Conservation (phyloP, 2,888 invertebrate genomes). For the Nomada hirtipes region DNA sequence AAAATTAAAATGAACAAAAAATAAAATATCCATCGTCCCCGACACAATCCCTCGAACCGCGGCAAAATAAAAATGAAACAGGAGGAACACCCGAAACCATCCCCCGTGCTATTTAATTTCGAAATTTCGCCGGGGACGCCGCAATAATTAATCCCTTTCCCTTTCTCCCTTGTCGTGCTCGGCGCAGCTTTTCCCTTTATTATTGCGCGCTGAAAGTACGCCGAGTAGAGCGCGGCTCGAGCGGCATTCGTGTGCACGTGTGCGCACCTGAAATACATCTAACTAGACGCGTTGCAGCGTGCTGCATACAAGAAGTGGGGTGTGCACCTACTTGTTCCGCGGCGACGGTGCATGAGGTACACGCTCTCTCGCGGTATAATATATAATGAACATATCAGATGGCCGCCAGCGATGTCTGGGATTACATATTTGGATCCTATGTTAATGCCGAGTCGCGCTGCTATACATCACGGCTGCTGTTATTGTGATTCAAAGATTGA, state of each 20-base stretch:
- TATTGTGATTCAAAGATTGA: constrained; percentile 74
- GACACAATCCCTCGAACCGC: too few species aligned
- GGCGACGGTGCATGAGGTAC: constrained; percentile 57
- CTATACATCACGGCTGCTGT: constrained; percentile 69
- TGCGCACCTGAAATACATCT: constrained; percentile 69
- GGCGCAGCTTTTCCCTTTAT: constrained; percentile 52
- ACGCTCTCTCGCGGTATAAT: constrained; percentile 61
- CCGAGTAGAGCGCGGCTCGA: constrained; percentile 44
- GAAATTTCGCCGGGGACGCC: constrained; percentile 34
- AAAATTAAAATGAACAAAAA: too few species aligned
- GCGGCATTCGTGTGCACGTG: constrained; percentile 61
- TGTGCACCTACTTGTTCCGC: constrained; percentile 68
- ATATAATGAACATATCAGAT: constrained; percentile 74
- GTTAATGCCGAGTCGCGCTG: constrained; percentile 70
- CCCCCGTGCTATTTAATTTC: constrained; percentile 33
- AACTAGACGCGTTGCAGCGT: constrained; percentile 67
- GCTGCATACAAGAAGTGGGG: constrained; percentile 44
- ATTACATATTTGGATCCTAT: constrained; percentile 74
- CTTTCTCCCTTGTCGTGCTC: constrained; percentile 16
- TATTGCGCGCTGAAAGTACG: constrained; percentile 59
- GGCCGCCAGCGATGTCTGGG: constrained; percentile 74
- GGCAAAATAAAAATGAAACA: too few species aligned
- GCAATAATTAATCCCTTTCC: constrained; percentile 57
- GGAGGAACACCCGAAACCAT: too few species aligned
- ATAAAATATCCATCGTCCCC: too few species aligned